These are phyloP conservation scores for Eclectus roratus DNA, from an alignment of 2,113 vertebrate genomes.

Conservation along the genomic window DNA sequence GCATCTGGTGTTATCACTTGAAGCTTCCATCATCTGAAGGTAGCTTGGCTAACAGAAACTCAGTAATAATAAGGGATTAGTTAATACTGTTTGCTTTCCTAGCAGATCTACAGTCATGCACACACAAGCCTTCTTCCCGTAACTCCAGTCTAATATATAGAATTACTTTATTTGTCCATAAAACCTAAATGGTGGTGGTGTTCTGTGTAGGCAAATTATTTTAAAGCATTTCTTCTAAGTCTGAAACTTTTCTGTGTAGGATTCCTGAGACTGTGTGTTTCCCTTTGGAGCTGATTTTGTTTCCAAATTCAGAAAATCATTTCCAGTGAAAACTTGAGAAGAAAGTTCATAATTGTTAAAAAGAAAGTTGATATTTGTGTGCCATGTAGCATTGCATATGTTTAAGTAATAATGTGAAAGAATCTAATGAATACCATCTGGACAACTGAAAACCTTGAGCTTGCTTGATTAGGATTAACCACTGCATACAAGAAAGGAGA, in stretches of 20 bases:
- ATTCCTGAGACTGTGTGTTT: neutral
- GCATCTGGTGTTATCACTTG: neutral
- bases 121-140: neutral
- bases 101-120: neutral
- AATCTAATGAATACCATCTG: neutral
- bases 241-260: neutral
- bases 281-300: neutral
- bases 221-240: neutral
- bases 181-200: neutral
- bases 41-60: neutral
- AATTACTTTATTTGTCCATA: neutral
- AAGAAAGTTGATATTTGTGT: neutral
- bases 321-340: neutral
- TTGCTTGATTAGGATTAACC: constrained; percentile 39
- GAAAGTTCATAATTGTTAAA: neutral
- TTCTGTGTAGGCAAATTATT: neutral
- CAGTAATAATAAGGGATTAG: neutral
- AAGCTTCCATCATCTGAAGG: neutral
- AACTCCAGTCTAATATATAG: neutral
- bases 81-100: neutral
- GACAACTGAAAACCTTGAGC: constrained; percentile 25
- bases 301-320: neutral
- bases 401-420: neutral
- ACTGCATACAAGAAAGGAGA: neutral
- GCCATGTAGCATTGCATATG: neutral